Base-by-base conservation (phyloP, 2,113 vertebrate species). In the Meleagris gallopavo region DNA sequence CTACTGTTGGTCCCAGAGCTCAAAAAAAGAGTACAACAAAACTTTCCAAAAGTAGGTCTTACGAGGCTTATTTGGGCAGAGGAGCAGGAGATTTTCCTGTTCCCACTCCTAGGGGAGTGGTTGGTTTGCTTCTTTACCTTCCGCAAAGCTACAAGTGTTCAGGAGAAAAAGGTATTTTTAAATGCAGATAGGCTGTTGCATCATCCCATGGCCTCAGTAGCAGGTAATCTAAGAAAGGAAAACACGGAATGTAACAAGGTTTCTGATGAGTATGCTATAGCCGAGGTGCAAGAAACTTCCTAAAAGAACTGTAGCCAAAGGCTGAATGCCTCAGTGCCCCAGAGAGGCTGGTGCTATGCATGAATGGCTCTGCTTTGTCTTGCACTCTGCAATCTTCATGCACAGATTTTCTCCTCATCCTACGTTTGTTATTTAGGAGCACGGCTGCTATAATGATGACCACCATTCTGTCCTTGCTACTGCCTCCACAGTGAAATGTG, bases 391-490 rank as follows among this genome's bases (percentile, higher is more conserved):
- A 70, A n/a, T 32, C 36, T 85, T 69, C 66, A 45, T 76, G 46
- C 4, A 3, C 34, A 73, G 36, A 75, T 6, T 29, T 84, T 87
- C 0, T 1, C 29, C 90, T 76, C 6, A 11, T 60, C 78, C 67
- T 70, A 65, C 24, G 11, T 61, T 50, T 55, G 34, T 78, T 84
- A 11, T 87, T 87, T 82, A 79, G 36, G 38, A 88, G 43, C 27
- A 71, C 9, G 0, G 0, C 14, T 52, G 24, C 60, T 65, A 20
- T 15, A 64, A n/a, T n/a, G n/a, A n/a, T n/a, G n/a, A n/a, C n/a
- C n/a, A n/a, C n/a, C n/a, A n/a, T n/a, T n/a, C n/a, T n/a, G n/a
- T n/a, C n/a, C n/a, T n/a, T n/a, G n/a, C n/a, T n/a, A n/a, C n/a
- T n/a, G n/a, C n/a, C n/a, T n/a, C n/a, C n/a, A n/a, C n/a, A n/a